Evolutionary conservation across 2,797 vertebrate species (phyloP).

Genomic region (Arrhamphus sclerolepis): DNA sequence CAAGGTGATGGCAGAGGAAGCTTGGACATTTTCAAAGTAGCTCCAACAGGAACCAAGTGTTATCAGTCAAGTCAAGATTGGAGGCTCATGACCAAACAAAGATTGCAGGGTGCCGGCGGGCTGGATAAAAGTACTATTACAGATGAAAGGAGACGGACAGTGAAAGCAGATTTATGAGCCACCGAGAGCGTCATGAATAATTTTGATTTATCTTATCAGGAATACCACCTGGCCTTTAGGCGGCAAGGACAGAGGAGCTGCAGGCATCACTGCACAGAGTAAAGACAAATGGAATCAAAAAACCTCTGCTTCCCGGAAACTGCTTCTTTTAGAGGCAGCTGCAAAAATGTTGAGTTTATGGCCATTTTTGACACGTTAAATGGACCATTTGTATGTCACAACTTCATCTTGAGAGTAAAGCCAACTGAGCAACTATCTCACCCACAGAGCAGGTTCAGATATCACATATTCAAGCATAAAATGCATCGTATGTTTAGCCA

Average conservation of each 20-base stretch:
- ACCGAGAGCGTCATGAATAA: slow-evolving; percentile 54
- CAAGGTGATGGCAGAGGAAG: slow-evolving; percentile 15
- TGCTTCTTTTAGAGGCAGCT: slow-evolving; percentile 39
- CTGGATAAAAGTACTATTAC: slow-evolving; percentile 59
- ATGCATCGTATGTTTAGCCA: too few species aligned
- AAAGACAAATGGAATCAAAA: slow-evolving; percentile 66
- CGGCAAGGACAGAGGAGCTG: slow-evolving; percentile 62
- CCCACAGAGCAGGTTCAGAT: slow-evolving; percentile 6
- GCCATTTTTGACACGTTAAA: slow-evolving; percentile 46
- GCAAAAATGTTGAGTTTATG: slow-evolving; percentile 41
- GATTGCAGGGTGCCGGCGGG: slow-evolving; percentile 29
- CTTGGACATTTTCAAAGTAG: slow-evolving; percentile 7
- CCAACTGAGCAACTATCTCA: slow-evolving; percentile 21
- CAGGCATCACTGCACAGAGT: slow-evolving; percentile 48
- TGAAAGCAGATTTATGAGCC: slow-evolving; percentile 60
- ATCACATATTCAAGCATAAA: too few species aligned
- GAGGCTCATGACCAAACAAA: slow-evolving; percentile 52
- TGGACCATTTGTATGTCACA: slow-evolving; percentile 45
- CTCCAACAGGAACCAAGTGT: slow-evolving; percentile 24
- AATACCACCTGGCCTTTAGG: slow-evolving; percentile 69
- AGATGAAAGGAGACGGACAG: slow-evolving; percentile 64
- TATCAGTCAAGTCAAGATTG: slow-evolving; percentile 58
- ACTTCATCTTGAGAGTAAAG: slow-evolving; percentile 20
- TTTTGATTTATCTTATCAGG: slow-evolving; percentile 73
- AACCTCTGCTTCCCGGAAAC: slow-evolving; percentile 53